These are phyloP conservation scores for Lamellibrachia satsuma DNA, from an alignment of 2,888 invertebrate species.

Conservation along the genomic window DNA sequence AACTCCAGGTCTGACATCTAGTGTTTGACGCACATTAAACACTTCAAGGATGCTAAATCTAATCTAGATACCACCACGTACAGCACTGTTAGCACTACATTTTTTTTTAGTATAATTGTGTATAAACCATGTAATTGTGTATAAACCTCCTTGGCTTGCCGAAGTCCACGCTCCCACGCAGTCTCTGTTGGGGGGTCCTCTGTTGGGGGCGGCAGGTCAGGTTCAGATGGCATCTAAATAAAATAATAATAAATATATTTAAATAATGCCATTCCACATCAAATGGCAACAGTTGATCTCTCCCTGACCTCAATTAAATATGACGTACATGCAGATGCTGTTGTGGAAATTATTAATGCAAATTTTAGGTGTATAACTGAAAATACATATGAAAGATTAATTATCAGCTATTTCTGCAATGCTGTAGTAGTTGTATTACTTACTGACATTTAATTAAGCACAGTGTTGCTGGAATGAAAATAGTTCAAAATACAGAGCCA, in stretches of 20 bases:
- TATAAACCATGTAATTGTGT: not conserved
- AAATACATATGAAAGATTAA: not conserved
- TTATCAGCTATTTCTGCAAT: not conserved
- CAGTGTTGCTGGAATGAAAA: not conserved
- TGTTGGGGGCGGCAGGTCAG: conserved; percentile 51
- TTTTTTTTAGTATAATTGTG: no score
- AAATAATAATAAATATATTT: not conserved
- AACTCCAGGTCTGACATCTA: no score
- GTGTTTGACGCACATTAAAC: no score
- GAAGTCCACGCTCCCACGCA: conserved; percentile 93
- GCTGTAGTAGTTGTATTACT: not conserved
- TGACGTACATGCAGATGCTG: conserved; percentile 17
- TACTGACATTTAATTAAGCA: not conserved
- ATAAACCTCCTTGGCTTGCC: conserved; percentile 87
- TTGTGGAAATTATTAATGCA: not conserved
- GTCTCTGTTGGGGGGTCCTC: conserved; percentile 73
- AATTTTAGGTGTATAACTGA: not conserved
- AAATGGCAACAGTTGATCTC: not conserved
- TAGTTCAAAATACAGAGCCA: not conserved
- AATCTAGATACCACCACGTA: no score
- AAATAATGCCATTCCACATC: not conserved
- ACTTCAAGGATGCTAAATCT: no score
- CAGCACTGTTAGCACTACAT: no score
- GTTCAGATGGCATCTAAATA: conserved; percentile 28
- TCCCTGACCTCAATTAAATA: not conserved